Conservation (phyloP, 2,888 invertebrate genomes). For the Drosophila rellima region DNA sequence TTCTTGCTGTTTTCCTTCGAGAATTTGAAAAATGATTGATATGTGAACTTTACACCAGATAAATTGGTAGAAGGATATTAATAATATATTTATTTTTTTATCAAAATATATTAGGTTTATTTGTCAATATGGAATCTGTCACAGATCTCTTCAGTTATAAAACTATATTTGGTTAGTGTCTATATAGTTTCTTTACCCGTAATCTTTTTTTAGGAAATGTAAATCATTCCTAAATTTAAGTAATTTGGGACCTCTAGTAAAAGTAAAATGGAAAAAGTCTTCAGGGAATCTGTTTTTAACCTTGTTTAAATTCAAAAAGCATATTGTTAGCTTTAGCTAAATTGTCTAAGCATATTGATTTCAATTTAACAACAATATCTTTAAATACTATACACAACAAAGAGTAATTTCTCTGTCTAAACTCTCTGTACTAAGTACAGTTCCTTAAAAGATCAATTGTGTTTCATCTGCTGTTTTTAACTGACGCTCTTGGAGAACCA, state of each 20-base stretch:
- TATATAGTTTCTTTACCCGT: not conserved
- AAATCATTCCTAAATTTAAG: too few species aligned
- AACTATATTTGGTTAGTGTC: not conserved
- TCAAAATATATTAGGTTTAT: not conserved
- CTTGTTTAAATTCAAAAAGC: too few species aligned
- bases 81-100: not conserved
- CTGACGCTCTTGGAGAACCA: not conserved
- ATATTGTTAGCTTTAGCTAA: too few species aligned
- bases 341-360: too few species aligned
- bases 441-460: not conserved
- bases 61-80: not conserved
- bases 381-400: too few species aligned
- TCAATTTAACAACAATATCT: too few species aligned
- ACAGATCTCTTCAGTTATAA: not conserved
- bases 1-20: not conserved
- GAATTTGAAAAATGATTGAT: not conserved
- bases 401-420: not conserved
- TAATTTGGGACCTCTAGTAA: too few species aligned
- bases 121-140: not conserved
- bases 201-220: too few species aligned
- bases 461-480: not conserved
- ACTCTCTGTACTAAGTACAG: too few species aligned
- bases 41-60: too few species aligned
- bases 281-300: too few species aligned
- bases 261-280: too few species aligned